Conservation (phyloP, 2,797 vertebrate genomes). For the Sebastes wilsoni region DNA sequence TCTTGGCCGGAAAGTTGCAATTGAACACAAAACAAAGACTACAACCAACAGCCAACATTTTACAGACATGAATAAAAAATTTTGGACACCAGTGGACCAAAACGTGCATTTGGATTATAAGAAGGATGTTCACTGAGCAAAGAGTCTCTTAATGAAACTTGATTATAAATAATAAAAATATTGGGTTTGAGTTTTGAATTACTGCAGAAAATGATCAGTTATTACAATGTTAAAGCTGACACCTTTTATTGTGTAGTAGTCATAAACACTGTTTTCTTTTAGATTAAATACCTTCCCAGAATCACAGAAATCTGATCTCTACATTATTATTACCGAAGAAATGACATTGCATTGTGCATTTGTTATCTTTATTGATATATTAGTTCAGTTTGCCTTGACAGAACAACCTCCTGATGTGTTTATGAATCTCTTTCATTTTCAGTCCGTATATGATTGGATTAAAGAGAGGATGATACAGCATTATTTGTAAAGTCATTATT, state of each 20-base stretch:
- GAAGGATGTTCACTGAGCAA: no score
- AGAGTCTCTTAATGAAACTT: neutral
- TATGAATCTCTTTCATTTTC: constrained; percentile 5
- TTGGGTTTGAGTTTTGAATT: neutral
- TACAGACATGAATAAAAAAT: no score
- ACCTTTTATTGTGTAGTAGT: neutral
- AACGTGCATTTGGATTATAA: no score
- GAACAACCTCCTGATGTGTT: neutral
- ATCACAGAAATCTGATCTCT: no score
- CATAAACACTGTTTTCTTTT: no score
- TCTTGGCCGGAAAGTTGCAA: no score
- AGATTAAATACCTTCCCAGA: no score
- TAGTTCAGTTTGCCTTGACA: neutral
- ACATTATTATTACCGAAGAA: no score
- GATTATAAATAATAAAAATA: neutral
- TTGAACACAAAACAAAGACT: no score
- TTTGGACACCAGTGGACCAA: no score
- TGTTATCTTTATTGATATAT: neutral
- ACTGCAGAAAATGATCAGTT: neutral
- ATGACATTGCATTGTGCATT: no score
- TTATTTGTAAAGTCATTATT: neutral
- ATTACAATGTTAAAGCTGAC: neutral
- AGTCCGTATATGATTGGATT: neutral
- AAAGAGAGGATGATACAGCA: neutral
- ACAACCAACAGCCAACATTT: no score